Percentiles rank a stretch among this genome's conserved stretches.
Evolutionary conservation across 2,113 vertebrate genomes (phyloP).

Genomic region (Brachyistius frenatus): DNA sequence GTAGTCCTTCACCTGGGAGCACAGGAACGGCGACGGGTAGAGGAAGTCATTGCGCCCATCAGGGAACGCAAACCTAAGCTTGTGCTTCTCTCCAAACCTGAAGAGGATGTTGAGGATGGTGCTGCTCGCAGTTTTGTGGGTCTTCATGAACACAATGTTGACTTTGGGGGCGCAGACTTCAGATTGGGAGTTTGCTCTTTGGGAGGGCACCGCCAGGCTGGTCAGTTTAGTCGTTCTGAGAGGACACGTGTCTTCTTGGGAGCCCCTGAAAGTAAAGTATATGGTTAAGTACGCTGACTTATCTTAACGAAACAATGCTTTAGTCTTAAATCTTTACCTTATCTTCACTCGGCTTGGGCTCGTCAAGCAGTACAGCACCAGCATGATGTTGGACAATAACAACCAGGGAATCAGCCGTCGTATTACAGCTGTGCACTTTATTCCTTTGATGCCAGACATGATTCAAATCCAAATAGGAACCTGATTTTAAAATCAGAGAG

Average conservation of each 20-base stretch:
- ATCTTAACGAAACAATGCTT: background rate
- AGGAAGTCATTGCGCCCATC: conserved; percentile 92
- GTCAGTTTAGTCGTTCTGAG: background rate
- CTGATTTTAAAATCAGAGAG: conserved; percentile 62
- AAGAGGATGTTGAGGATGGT: conserved; percentile 97
- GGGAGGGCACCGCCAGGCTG: fast-evolving
- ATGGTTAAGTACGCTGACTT: background rate
- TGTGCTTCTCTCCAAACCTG: conserved; percentile 93
- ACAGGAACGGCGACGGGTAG: conserved; percentile 90
- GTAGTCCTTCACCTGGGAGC: conserved; percentile 91
- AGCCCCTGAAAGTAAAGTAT: conserved; percentile 75
- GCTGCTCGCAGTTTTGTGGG: conserved; percentile 97
- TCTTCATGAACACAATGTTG: conserved; percentile 97
- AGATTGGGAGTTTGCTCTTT: background rate
- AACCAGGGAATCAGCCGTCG: conserved; percentile 87
- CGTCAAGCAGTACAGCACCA: conserved; percentile 87
- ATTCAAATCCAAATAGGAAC: conserved; percentile 61
- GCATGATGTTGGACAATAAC: conserved; percentile 87
- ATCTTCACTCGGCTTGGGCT: conserved; percentile 74
- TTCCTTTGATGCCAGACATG: conserved; percentile 72
- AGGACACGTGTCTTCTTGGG: conserved; percentile 80
- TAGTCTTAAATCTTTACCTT: conserved; percentile 73
- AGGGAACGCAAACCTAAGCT: conserved; percentile 92
- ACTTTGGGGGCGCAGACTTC: conserved; percentile 83
- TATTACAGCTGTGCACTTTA: conserved; percentile 80